Evolutionary conservation across 2,797 vertebrate genomes (phyloP), one percentile per base, ranked within the genome.

Genomic region (Acanthurus leucopareius): DNA sequence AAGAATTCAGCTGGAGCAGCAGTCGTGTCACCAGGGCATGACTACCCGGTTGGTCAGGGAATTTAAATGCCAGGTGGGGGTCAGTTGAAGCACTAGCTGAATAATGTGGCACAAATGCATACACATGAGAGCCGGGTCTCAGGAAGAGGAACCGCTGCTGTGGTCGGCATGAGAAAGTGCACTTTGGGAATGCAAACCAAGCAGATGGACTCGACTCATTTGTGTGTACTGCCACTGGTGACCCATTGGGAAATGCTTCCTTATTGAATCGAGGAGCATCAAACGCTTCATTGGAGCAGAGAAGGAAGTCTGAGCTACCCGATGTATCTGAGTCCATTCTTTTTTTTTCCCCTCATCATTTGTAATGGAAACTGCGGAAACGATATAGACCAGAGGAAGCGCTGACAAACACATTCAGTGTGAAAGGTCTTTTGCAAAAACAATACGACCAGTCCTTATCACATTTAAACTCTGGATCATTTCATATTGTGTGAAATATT

Each of bases 61-160:
- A 96, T 96, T 93, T 95, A 95, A 96, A 96, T 96, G 95, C 93
- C 94, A 96, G 94, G 93, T 94, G 92, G 94, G 95, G 95, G 95
- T 97, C 96, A 96, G 93, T 91, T 82, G 91, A 95, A 96, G 94
- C 95, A 94, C 94, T 91, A 72, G 89, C 92, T 94, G 95, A 95
- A 95, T 97, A 96, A 96, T 94, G 90, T 92, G 96, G 93, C 90
- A 92, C 94, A 95, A 95, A 96, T 96, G 90, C 94, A 94, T 95
- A 94, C 91, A 89, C 95, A 95, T 94, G 95, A 96, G 89, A 83
- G 84, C 40, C 4, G 60, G 90, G 92, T 93, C 84, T 82, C 10
- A 45, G 78, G 83, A 73, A 86, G 65, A 83, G 84, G 80, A 86
- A 93, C 94, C 90, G 70, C 90, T 91, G 91, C 93, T 87, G 90